Evolutionary conservation across 2,888 invertebrate genomes (phyloP), one percentile per base, ranked within the genome.

Genomic region (Eupithecia subumbrata): DNA sequence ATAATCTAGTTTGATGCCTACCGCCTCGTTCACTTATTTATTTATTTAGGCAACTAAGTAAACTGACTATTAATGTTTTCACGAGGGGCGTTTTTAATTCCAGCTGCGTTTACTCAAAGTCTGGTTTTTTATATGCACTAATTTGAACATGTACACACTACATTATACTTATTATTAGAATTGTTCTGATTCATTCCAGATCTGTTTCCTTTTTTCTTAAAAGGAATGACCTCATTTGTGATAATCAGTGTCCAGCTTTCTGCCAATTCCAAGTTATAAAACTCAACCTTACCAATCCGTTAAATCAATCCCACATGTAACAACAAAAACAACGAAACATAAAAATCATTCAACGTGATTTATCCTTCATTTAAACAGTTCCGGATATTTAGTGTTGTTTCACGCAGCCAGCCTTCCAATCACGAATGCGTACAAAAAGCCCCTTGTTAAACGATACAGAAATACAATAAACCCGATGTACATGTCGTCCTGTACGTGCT

Each of bases 401-500:
- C 43, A 63, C 63, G 25, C 16, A 43, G 63, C 34, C 8, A 60
- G 8, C 69, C 5, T 25, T 60, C 60, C 80, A 81, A 81, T 81
- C 80, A 78, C 71, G 72, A 75, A 69, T 78, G 64, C 69, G 77
- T 78, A 79, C 78, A 79, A 76, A 78, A 79, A 78, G 52, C 72
- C 77, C 69, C 75, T 75, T 78, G 81, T 81, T 81, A 80, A 81
- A 80, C 81, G 80, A 80, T 80, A 81, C 81, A 81, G 79, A 80
- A 80, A 77, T 76, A 80, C 80, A 78, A 79, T 80, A 80, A 80
- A 80, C 75, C 78, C 77, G 71, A 52, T 79, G 79, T 80, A 43
- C 43, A 40, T 40, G 40, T 40, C 25, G 25, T 25, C 11, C 60
- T 66, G 64, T 66, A 81, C 80, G 80, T 80, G 80, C 71, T 77